Evolutionary conservation across 2,797 vertebrate genomes (phyloP), one percentile per base, ranked within the genome.

Genomic region (Enteromius treurensis): DNA sequence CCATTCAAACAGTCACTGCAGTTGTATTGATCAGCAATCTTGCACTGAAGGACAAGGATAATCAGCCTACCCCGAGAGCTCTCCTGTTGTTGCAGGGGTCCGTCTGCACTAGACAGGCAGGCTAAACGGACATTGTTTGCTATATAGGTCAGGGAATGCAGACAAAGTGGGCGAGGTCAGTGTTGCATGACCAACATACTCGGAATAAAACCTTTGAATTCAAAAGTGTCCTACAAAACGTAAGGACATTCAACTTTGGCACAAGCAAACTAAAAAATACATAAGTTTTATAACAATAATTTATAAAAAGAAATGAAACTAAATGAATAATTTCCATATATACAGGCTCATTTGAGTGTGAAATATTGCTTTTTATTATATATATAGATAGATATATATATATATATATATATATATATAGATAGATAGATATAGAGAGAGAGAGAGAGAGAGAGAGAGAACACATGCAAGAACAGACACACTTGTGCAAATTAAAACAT

Each of bases 21-120:
- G 83, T 80, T 86, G 85, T 84, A 95, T 94, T 91, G 93, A 94
- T 93, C 92, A 90, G 84, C 88, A 87, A 90, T 92, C 91, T 90
- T 81, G 89, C 83, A 86, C 79, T 67, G 88, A 88, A 83, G 86
- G 82, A 80, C 84, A 87, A 82, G 88, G 89, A 92, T 90, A 94
- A 92, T 91, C 91, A 90, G 86, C 85, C 76, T 64, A 71, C 83
- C 89, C 88, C 1, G 9, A 83, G 87, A 90, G 89, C 73, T 74
- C 49, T 67, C 80, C 86, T 81, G 80, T 17, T 70, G 80, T 83
- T 77, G 60, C 76, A 84, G 70, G 69, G 76, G 81, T 70, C 88
- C 49, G 74, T 83, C 81, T 89, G 82, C 81, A 82, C 86, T 85
- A 86, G 87, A 90, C 88, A 53, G 85, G 15, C 19, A 58, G 45